Conservation (phyloP, 1,140 invertebrate species). For the Micrasema longulum region DNA sequence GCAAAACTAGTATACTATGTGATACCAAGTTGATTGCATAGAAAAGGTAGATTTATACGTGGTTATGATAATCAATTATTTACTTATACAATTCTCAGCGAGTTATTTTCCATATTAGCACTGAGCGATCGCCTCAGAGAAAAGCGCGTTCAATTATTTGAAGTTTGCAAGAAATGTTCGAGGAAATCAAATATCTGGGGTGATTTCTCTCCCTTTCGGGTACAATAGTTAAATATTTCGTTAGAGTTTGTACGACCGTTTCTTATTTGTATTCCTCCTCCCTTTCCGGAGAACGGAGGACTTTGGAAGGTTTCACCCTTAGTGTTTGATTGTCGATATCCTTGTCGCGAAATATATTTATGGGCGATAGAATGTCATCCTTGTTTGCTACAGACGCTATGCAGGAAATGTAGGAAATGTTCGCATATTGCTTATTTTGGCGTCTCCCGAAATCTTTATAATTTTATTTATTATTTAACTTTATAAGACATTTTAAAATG, state of each 20-base stretch:
- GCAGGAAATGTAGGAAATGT: not conserved
- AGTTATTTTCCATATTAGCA: too few species aligned
- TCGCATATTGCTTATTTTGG: too few species aligned
- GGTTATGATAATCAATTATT: too few species aligned
- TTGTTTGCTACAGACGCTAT: not conserved
- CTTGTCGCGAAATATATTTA: slow-evolving; percentile 40
- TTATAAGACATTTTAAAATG: too few species aligned
- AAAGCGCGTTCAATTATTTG: slow-evolving; percentile 26
- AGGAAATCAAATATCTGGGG: slow-evolving; percentile 9
- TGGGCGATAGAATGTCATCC: slow-evolving; percentile 35
- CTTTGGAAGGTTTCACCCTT: slow-evolving; percentile 17
- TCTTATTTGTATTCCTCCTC: slow-evolving; percentile 37
- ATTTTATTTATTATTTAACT: too few species aligned
- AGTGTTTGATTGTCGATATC: slow-evolving; percentile 38
- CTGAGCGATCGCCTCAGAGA: not conserved
- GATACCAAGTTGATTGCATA: too few species aligned
- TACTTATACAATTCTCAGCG: too few species aligned
- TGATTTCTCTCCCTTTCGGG: not conserved
- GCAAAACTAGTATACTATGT: too few species aligned
- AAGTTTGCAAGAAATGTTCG: slow-evolving; percentile 10
- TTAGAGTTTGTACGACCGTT: slow-evolving; percentile 34
- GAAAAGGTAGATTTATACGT: too few species aligned
- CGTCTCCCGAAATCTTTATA: too few species aligned
- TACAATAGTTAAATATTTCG: slow-evolving; percentile 41
- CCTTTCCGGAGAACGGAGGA: not conserved